These are phyloP conservation scores for Folsomia manolachei DNA, from an alignment of 2,888 invertebrate genomes.

Conservation along the genomic window DNA sequence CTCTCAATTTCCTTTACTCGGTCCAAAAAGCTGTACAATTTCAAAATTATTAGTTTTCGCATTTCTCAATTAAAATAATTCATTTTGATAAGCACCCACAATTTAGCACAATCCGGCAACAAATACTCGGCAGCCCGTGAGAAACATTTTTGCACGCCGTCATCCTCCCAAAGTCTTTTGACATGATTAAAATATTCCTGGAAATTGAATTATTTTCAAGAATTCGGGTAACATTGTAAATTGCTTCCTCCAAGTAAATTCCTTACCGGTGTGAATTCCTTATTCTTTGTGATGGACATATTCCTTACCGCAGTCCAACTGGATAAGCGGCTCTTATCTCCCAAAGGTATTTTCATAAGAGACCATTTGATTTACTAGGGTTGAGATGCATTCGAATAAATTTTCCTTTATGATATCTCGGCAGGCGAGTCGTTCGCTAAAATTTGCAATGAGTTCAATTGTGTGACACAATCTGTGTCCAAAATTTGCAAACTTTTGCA, in stretches of 20 bases:
- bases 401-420: slow-evolving; percentile 63
- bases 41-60: slow-evolving; percentile 36
- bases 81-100: slow-evolving; percentile 61
- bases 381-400: slow-evolving; percentile 71
- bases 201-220: slow-evolving; percentile 48
- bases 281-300: slow-evolving; percentile 39
- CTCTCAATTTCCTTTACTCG: slow-evolving; percentile 66
- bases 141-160: slow-evolving; percentile 68
- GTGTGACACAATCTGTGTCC: too few relatives aligned
- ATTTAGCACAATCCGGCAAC: slow-evolving; percentile 75
- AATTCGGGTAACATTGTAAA: background rate
- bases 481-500: too few relatives aligned
- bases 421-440: slow-evolving; percentile 2
- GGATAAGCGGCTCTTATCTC: slow-evolving; percentile 9
- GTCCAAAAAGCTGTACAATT: slow-evolving; percentile 69
- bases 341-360: slow-evolving; percentile 19
- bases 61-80: slow-evolving; percentile 23
- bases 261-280: slow-evolving; percentile 36
- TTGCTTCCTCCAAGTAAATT: background rate
- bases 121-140: slow-evolving; percentile 72
- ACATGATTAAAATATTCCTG: slow-evolving; percentile 73
- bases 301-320: slow-evolving; percentile 52
- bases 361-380: slow-evolving; percentile 63
- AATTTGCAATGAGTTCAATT: too few relatives aligned
- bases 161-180: slow-evolving; percentile 67